Conservation (phyloP, 92 coral and sea anemone genomes). For the Pocillopora meandrina region DNA sequence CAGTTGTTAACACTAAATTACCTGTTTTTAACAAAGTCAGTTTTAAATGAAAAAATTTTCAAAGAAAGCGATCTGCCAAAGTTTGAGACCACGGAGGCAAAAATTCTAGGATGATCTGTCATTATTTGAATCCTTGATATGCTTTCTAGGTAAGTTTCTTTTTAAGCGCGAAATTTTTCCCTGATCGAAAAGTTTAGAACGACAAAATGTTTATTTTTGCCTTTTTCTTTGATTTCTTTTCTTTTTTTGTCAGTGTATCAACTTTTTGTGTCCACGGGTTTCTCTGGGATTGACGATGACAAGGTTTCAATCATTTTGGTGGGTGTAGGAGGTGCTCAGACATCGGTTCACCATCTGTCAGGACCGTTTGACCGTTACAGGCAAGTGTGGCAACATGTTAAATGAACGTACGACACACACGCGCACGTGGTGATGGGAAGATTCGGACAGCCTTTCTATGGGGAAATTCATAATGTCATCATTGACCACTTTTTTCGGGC, state of each 20-base stretch:
- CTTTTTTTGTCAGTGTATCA: background rate
- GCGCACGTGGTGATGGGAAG: background rate
- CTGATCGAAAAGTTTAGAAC: background rate
- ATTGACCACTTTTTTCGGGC: too few species aligned
- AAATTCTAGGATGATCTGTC: too few species aligned
- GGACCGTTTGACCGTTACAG: background rate
- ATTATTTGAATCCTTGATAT: too few species aligned
- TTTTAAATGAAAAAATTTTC: too few species aligned
- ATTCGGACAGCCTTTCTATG: background rate
- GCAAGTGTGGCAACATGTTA: background rate
- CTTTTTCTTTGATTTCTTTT: background rate
- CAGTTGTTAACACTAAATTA: too few species aligned
- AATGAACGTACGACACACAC: background rate
- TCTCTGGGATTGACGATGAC: background rate
- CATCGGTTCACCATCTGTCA: background rate
- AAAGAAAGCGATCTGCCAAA: too few species aligned
- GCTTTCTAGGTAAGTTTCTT: too few species aligned
- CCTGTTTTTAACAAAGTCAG: too few species aligned
- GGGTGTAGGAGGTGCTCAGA: constrained; percentile 12
- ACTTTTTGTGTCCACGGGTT: background rate
- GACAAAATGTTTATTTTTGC: background rate
- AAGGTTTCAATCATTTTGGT: constrained; percentile 17
- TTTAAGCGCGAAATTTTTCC: background rate
- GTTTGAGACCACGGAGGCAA: too few species aligned
- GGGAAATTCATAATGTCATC: background rate